Evolutionary conservation across 2,888 invertebrate species (phyloP).

Genomic region (Helleia helle): DNA sequence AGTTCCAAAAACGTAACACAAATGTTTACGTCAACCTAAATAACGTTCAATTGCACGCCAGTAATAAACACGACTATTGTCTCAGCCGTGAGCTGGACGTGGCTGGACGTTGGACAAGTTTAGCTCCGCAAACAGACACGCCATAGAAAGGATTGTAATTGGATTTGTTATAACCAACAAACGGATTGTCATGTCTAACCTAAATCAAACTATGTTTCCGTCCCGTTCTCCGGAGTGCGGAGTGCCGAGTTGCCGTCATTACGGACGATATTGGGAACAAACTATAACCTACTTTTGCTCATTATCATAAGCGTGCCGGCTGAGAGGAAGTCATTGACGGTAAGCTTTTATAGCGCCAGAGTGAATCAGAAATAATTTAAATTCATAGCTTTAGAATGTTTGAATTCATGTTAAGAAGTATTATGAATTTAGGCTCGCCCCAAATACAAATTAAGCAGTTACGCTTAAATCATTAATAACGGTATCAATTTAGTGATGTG

Average conservation of each 20-base stretch:
- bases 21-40: too few relatives aligned
- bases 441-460: constrained; percentile 4
- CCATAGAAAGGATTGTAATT: constrained; percentile 22
- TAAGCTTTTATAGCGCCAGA: constrained; percentile 11
- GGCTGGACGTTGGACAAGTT: constrained; percentile 11
- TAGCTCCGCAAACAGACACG: constrained; percentile 15
- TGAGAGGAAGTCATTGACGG: constrained; percentile 24
- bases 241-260: constrained; percentile 31
- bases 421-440: constrained; percentile 2
- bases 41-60: background rate
- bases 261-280: constrained; percentile 37
- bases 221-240: constrained; percentile 41
- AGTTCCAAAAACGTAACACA: too few relatives aligned
- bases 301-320: constrained; percentile 37
- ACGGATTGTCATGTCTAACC: constrained; percentile 42
- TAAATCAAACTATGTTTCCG: constrained; percentile 66
- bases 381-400: background rate
- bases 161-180: constrained; percentile 25
- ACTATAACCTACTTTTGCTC: constrained; percentile 39
- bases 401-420: background rate
- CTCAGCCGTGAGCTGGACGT: background rate
- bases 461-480: too few relatives aligned
- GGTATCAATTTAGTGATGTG: too few relatives aligned
- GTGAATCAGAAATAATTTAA: constrained; percentile 1
- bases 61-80: background rate